Conservation (phyloP, 2,113 vertebrate genomes). For the Stegostoma tigrinum region DNA sequence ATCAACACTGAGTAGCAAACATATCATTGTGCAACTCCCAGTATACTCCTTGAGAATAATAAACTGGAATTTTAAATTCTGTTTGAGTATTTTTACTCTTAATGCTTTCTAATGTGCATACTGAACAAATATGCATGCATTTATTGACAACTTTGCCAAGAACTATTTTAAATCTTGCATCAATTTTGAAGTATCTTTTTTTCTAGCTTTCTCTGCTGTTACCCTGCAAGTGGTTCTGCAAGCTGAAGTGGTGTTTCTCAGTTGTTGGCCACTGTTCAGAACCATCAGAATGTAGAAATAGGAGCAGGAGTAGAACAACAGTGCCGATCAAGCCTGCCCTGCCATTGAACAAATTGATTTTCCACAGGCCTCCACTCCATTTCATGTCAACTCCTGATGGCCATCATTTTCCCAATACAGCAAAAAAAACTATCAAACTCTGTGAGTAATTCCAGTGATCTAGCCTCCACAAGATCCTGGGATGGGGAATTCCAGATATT, state of each 20-base stretch:
- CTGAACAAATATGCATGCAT: neutral
- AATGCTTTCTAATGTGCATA: neutral
- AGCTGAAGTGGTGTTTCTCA: neutral
- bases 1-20: neutral
- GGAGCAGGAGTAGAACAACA: too few relatives aligned
- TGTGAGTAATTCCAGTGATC: too few relatives aligned
- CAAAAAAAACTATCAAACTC: too few relatives aligned
- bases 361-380: too few relatives aligned
- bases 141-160: neutral
- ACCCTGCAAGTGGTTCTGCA: neutral
- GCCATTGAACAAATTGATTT: too few relatives aligned
- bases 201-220: neutral
- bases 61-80: neutral
- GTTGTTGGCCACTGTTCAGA: neutral
- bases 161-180: neutral
- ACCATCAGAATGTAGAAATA: too few relatives aligned
- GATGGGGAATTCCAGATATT: too few relatives aligned
- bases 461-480: too few relatives aligned
- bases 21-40: neutral
- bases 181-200: neutral
- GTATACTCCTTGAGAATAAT: neutral
- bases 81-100: neutral
- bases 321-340: too few relatives aligned
- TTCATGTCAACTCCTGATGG: too few relatives aligned
- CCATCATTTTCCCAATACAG: too few relatives aligned